phyloP scores from a whole-genome alignment of 30 jellyfish, hydroid and myxozoan species.

The Cassiopea xamachana region DNA sequence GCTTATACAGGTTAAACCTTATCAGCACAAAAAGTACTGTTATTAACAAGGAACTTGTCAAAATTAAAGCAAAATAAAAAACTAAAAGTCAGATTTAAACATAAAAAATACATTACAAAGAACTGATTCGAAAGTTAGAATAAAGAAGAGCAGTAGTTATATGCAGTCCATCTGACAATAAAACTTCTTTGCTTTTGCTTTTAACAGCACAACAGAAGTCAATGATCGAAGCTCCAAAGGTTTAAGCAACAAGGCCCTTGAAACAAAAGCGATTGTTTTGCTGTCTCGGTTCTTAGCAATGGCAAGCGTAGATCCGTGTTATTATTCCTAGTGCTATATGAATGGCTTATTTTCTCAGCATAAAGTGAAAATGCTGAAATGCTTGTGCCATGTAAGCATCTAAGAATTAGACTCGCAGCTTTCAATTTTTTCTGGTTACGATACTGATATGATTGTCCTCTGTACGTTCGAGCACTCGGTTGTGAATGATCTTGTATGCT shows the following conservation, averaged over 20 bases:
- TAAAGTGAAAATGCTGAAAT: slow-evolving; percentile 30
- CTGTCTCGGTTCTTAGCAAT: slow-evolving; percentile 65
- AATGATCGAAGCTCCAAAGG: slow-evolving; percentile 56
- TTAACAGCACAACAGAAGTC: slow-evolving; percentile 47
- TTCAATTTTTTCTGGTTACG: slow-evolving; percentile 51
- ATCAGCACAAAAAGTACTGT: background rate
- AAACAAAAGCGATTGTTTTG: slow-evolving; percentile 43
- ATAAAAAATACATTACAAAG: background rate
- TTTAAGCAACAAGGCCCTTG: slow-evolving; percentile 60
- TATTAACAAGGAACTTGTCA: background rate
- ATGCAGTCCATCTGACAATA: background rate
- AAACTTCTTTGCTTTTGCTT: slow-evolving; percentile 5
- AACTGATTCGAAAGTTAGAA: slow-evolving; percentile 2
- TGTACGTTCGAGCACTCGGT: slow-evolving; percentile 31
- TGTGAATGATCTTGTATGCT: slow-evolving; percentile 60
- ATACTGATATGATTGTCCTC: slow-evolving; percentile 61
- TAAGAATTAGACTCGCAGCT: slow-evolving; percentile 44
- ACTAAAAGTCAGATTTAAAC: background rate
- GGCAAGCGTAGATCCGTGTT: slow-evolving; percentile 67
- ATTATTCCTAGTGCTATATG: slow-evolving; percentile 54
- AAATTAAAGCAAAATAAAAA: background rate
- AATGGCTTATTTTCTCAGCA: slow-evolving; percentile 58
- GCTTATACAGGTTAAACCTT: background rate
- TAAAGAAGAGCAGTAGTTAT: background rate
- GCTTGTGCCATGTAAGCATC: slow-evolving; percentile 38